Evolutionary conservation across 2,888 invertebrate species (phyloP).

Genomic region (Lysandra bellargus): DNA sequence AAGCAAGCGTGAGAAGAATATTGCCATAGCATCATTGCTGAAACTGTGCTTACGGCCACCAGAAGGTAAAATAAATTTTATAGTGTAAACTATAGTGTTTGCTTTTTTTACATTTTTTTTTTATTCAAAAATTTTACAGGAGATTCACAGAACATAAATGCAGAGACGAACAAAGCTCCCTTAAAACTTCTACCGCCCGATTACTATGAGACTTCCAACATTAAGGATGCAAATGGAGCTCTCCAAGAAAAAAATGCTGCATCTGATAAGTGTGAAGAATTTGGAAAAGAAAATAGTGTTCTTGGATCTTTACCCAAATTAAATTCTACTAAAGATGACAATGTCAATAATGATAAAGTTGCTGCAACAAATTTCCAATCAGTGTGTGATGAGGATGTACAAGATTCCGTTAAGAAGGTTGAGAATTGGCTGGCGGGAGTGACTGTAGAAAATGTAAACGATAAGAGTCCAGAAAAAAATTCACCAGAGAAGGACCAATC

Average conservation of each 20-base stretch:
- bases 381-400: slow-evolving; percentile 32
- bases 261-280: neutral
- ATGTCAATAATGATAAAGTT: neutral
- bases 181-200: slow-evolving; percentile 53
- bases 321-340: neutral
- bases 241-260: neutral
- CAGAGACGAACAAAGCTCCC: slow-evolving; percentile 34
- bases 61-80: slow-evolving; percentile 19
- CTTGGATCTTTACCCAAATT: neutral
- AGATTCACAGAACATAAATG: neutral
- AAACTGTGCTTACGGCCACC: slow-evolving; percentile 49
- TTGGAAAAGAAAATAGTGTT: neutral
- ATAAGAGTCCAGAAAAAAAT: neutral
- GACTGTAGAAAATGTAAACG: neutral
- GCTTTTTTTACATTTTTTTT: neutral
- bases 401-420: slow-evolving; percentile 44
- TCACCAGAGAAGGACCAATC: neutral
- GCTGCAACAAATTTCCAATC: neutral
- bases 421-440: slow-evolving; percentile 42
- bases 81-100: neutral
- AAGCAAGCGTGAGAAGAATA: slow-evolving; percentile 52
- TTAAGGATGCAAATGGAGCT: neutral
- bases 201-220: slow-evolving; percentile 45
- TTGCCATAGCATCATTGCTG: slow-evolving; percentile 58
- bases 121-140: neutral